Evolutionary conservation across 2,113 vertebrate genomes (phyloP).

Genomic region (Tenrec ecaudatus): DNA sequence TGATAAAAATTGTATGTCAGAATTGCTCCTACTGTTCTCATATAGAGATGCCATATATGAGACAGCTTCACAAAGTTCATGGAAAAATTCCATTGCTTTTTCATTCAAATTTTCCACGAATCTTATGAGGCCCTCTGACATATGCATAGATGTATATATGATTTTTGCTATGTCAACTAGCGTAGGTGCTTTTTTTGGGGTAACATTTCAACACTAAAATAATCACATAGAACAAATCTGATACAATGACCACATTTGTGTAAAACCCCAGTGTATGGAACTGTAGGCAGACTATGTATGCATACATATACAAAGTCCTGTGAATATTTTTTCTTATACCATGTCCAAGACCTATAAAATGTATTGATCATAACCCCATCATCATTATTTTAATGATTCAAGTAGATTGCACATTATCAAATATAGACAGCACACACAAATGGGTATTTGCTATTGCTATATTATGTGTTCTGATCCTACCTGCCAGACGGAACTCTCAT

Average conservation of each 20-base stretch:
- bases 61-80: too few relatives aligned
- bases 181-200: neutral
- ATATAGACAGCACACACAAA: constrained; percentile 54
- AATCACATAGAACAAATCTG: neutral
- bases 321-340: neutral
- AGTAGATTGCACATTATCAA: constrained; percentile 56
- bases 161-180: neutral
- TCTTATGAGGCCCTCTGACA: neutral
- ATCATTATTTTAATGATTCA: constrained; percentile 57
- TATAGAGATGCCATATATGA: neutral
- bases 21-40: neutral
- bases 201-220: neutral
- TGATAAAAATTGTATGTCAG: neutral
- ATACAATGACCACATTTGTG: neutral
- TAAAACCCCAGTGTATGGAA: neutral
- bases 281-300: neutral
- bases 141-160: neutral
- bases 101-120: too few relatives aligned
- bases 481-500: constrained; percentile 31
- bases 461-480: constrained; percentile 10
- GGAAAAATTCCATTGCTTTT: too few relatives aligned
- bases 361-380: neutral
- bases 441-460: constrained; percentile 48
- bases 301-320: neutral
- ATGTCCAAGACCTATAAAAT: constrained; percentile 11